Conservation (phyloP, 2,113 vertebrate species). For the Megalops atlanticus region DNA sequence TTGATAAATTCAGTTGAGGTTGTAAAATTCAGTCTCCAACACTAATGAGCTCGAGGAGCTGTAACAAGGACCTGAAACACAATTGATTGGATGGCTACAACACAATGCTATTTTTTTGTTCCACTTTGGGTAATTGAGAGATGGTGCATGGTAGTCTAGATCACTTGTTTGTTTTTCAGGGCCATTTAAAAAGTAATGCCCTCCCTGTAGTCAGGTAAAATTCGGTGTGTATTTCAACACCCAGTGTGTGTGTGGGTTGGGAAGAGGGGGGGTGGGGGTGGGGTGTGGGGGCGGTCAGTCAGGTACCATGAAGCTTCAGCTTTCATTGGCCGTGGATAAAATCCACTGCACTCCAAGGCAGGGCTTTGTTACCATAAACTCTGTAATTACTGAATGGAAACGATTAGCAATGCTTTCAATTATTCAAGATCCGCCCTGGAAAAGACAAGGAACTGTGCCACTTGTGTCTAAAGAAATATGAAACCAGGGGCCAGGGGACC, state of each 20-base stretch:
- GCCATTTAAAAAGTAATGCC: conserved; percentile 17
- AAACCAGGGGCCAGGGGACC: conserved; percentile 18
- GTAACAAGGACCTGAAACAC: conserved; percentile 24
- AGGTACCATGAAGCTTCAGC: conserved; percentile 8
- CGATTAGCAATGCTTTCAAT: conserved; percentile 44
- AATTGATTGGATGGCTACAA: conserved; percentile 23
- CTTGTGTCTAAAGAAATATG: conserved; percentile 9
- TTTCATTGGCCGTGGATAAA: conserved; percentile 7
- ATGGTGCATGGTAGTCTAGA: not conserved
- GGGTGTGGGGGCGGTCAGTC: not conserved
- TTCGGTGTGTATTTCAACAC: not conserved
- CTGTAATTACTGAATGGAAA: conserved; percentile 45
- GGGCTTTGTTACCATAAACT: conserved; percentile 35
- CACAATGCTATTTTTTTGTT: conserved; percentile 10
- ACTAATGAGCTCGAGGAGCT: conserved; percentile 45
- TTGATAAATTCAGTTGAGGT: conserved; percentile 38
- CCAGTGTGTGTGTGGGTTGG: not conserved
- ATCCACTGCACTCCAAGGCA: not conserved
- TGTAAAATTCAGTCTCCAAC: conserved; percentile 41
- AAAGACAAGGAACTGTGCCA: conserved; percentile 20
- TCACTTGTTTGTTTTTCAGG: conserved; percentile 15
- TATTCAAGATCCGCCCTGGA: conserved; percentile 36
- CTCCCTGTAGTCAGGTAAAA: conserved; percentile 6
- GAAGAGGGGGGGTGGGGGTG: not conserved
- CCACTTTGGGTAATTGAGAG: not conserved